Evolutionary conservation across 64 coral and sea anemone genomes (phyloP), one percentile per base, ranked within the genome.

Genomic region (Hydrozoanthus tunicans): DNA sequence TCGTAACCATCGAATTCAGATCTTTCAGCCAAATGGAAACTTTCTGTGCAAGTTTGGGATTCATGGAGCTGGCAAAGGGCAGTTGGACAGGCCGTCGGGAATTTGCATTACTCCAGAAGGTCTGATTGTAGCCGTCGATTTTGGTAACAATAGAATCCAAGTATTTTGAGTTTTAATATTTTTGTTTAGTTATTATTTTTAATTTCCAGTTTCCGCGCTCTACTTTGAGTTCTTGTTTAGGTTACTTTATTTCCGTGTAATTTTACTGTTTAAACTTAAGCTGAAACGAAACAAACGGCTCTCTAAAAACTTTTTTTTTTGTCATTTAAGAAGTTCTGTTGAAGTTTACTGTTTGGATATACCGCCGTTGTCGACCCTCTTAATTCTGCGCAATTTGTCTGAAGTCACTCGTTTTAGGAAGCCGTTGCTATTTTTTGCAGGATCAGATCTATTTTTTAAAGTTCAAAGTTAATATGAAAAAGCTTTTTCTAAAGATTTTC

Each of bases 141-240:
- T 99, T 96, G 97, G 97, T 10, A 99, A 99, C 77, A 99, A 99
- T 82, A 94, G 97, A 55, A 99, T 99, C 43, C 97, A 99, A 94
- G 92, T 99, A 24, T 99, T 99, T 85, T 99, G 77, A 86, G 14
- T 6, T 76, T 51, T 52, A 25, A 51, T 51, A 52, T 12, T 76
- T 51, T 76, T 72, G 17, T 32, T 66, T 20, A 59, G n/a, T 56
- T n/a, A n/a, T 74, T 25, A 57, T 7, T 13, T 58, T 73, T 70
- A 10, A 67, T 8, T 81, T 74, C 51, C 8, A 57, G 14, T 73
- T 88, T 57, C 56, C 68, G 68, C 68, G 84, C 65, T 11, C 60
- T 43, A 7, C 26, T 58, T 2, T 13, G 51, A 55, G 55, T 59
- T 73, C 13, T 7, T 23, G 72, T 57, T 12, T 71, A 71, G 1